These are phyloP conservation scores for Ivindomyrus marchei DNA, from an alignment of 2,113 vertebrate species.

Conservation along the genomic window DNA sequence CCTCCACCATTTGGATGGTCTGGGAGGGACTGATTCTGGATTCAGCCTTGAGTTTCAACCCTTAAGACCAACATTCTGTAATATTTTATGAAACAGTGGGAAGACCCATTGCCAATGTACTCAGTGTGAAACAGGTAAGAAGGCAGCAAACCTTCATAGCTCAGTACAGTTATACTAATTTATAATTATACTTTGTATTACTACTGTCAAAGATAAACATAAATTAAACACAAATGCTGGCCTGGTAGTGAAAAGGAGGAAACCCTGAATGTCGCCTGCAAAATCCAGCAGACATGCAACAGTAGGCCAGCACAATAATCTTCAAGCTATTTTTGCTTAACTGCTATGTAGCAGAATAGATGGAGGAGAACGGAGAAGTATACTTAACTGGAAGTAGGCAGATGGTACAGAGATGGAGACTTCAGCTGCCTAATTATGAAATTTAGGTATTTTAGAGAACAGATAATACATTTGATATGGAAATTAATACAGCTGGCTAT, in stretches of 20 bases:
- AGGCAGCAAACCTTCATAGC: not conserved
- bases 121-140: not conserved
- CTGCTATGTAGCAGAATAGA: not conserved
- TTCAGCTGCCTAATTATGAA: constrained; percentile 2
- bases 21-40: not conserved
- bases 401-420: not conserved
- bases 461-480: constrained; percentile 3
- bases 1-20: not conserved
- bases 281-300: not conserved
- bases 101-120: not conserved
- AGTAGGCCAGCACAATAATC: not conserved
- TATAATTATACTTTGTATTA: not conserved
- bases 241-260: not conserved
- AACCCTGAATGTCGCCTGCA: not conserved
- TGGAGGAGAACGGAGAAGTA: not conserved
- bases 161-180: not conserved
- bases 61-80: not conserved
- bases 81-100: not conserved
- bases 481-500: not conserved
- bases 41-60: not conserved
- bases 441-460: constrained; percentile 3
- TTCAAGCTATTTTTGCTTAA: not conserved
- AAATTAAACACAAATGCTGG: not conserved
- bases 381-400: not conserved
- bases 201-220: not conserved